Conservation (phyloP, 2,888 invertebrate genomes). For the Sphinx pinastri region DNA sequence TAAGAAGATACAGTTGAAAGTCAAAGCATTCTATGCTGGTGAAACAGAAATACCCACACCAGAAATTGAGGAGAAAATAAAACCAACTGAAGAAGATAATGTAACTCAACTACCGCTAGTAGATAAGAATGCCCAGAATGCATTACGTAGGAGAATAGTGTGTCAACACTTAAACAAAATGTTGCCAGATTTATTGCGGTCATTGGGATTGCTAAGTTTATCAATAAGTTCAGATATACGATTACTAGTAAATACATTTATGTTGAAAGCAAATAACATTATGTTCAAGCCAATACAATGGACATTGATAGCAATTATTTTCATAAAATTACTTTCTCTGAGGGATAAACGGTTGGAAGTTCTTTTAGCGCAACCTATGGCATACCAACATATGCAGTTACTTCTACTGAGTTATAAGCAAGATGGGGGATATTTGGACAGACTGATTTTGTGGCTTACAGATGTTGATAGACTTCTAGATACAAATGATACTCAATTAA, state of each 20-base stretch:
- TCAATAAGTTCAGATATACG: conserved; percentile 75
- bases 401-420: conserved; percentile 78
- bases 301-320: conserved; percentile 87
- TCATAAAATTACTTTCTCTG: conserved; percentile 85
- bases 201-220: conserved; percentile 71
- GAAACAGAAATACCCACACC: conserved; percentile 70
- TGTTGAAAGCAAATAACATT: conserved; percentile 88
- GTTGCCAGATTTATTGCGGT: conserved; percentile 82
- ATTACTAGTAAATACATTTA: conserved; percentile 85
- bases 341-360: conserved; percentile 61
- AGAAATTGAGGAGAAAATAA: conserved; percentile 46
- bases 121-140: conserved; percentile 87
- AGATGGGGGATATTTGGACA: conserved; percentile 78
- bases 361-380: conserved; percentile 59
- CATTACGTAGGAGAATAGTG: conserved; percentile 87
- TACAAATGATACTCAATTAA: conserved; percentile 68
- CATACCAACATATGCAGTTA: conserved; percentile 73
- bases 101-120: conserved; percentile 85
- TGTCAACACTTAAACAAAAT: conserved; percentile 86
- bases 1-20: conserved; percentile 86
- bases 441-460: conserved; percentile 77
- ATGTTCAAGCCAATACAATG: conserved; percentile 89
- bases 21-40: conserved; percentile 86
- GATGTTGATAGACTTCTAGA: conserved; percentile 76
- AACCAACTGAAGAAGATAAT: conserved; percentile 52